A percentile compares a stretch with the other conserved stretches of the same genome.
phyloP scores from a whole-genome alignment of 2,797 vertebrate genomes.

The Tamandua tetradactyla region DNA sequence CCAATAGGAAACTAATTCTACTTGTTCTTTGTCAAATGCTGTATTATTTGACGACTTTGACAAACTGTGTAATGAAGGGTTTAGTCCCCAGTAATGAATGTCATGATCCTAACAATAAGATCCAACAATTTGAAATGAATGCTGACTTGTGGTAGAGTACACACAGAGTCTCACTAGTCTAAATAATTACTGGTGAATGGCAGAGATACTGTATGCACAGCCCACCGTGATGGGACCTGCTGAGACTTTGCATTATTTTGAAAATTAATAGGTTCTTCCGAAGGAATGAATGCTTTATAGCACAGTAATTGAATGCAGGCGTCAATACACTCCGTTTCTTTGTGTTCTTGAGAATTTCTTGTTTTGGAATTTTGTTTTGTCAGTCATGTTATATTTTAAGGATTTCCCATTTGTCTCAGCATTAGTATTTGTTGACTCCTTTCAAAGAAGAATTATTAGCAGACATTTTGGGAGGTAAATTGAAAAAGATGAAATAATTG shows the following conservation, averaged over 20 bases:
- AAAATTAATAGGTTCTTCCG: conserved; percentile 82
- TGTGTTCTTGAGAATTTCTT: conserved; percentile 76
- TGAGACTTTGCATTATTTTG: conserved; percentile 80
- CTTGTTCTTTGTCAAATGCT: conserved; percentile 63
- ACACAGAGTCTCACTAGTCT: conserved; percentile 36
- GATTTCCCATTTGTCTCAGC: conserved; percentile 63
- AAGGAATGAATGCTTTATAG: conserved; percentile 67
- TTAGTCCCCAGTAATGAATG: conserved; percentile 75
- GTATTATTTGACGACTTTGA: conserved; percentile 63
- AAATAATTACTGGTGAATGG: conserved; percentile 70
- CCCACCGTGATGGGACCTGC: conserved; percentile 69
- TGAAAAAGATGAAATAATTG: background rate
- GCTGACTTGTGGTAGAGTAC: conserved; percentile 41
- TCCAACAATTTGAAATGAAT: conserved; percentile 61
- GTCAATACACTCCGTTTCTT: conserved; percentile 73
- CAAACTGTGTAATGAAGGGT: conserved; percentile 73
- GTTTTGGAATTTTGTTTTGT: conserved; percentile 74
- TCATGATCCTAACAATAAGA: conserved; percentile 70
- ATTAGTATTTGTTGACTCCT: conserved; percentile 51
- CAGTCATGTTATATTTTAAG: conserved; percentile 63
- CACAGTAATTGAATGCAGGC: conserved; percentile 78
- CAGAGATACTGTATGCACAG: conserved; percentile 44
- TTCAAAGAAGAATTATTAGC: conserved; percentile 54
- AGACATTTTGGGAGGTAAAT: conserved; percentile 40
- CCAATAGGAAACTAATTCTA: conserved; percentile 57